A percentile compares a stretch with the other conserved stretches of the same genome.
phyloP scores from a whole-genome alignment of 2,888 invertebrate species.

The Carcina quercana region DNA sequence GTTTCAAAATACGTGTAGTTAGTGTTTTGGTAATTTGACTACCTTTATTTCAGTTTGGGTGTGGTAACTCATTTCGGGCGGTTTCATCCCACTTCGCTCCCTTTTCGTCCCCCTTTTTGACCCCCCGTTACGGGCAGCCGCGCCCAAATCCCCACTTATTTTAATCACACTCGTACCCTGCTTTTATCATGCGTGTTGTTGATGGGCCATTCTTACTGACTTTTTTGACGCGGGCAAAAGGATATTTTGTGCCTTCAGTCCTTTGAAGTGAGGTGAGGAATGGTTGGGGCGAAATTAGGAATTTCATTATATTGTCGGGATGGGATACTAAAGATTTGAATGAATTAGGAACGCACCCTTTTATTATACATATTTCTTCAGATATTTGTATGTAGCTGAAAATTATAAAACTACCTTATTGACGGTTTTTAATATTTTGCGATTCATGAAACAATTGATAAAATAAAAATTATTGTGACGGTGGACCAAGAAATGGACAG shows the following conservation, averaged over 20 bases:
- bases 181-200: conserved; percentile 57
- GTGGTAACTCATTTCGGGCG: conserved; percentile 32
- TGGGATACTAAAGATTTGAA: too few species aligned
- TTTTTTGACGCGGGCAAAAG: conserved; percentile 18
- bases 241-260: conserved; percentile 25
- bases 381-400: too few species aligned
- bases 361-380: too few species aligned
- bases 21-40: too few species aligned
- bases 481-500: too few species aligned
- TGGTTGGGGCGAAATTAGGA: conserved; percentile 26
- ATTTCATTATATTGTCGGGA: too few species aligned
- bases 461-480: too few species aligned
- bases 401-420: too few species aligned
- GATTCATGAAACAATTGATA: too few species aligned
- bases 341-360: too few species aligned
- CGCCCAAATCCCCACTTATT: conserved; percentile 67
- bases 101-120: conserved; percentile 12
- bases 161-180: conserved; percentile 61
- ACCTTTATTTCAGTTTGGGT: conserved; percentile 14
- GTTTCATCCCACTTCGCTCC: conserved; percentile 24
- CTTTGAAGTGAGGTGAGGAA: conserved; percentile 20
- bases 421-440: too few species aligned
- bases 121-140: conserved; percentile 39
- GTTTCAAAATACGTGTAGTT: too few species aligned
- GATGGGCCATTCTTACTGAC: conserved; percentile 28